Conservation (phyloP, 2,888 invertebrate genomes). For the Mesopsocus fuscifrons region DNA sequence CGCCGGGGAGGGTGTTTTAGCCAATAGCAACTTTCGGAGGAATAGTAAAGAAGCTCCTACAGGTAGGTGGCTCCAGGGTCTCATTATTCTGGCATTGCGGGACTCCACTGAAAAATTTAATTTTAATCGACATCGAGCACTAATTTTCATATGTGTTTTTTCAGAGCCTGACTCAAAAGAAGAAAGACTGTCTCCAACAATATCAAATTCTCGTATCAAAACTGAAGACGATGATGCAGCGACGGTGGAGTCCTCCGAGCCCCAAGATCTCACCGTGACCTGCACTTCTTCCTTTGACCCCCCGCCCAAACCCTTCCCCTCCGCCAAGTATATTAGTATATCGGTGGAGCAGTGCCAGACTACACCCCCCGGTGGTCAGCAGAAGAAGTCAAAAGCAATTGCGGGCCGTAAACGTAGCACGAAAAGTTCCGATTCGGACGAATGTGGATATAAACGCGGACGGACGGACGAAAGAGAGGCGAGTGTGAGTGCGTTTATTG, state of each 20-base stretch:
- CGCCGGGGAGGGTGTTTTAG: conserved; percentile 8
- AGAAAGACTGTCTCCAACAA: no score
- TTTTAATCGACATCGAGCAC: no score
- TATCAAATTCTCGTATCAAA: conserved; percentile 11
- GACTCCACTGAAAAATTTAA: no score
- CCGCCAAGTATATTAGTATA: conserved; percentile 4
- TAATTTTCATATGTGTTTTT: no score
- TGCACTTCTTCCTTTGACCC: conserved; percentile 3
- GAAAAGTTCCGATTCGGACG: conserved; percentile 2
- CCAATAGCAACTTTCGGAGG: conserved; percentile 12
- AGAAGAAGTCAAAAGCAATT: conserved; percentile 3
- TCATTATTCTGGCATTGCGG: no score
- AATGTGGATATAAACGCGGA: background rate
- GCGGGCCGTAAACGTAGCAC: conserved; percentile 10
- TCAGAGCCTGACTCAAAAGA: background rate
- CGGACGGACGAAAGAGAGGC: conserved; percentile 14
- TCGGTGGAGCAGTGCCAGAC: conserved; percentile 9
- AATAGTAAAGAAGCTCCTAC: conserved; percentile 14
- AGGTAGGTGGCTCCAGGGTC: no score
- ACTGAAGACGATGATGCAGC: conserved; percentile 12
- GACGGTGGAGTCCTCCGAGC: conserved; percentile 2
- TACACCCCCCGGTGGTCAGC: conserved; percentile 6
- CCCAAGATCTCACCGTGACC: conserved; percentile 9
- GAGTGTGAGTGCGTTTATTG: conserved; percentile 33
- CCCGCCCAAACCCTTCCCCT: background rate